Evolutionary conservation across 1,140 invertebrate species (phyloP).

Genomic region (Pachyrhynchus sulphureomaculatus): DNA sequence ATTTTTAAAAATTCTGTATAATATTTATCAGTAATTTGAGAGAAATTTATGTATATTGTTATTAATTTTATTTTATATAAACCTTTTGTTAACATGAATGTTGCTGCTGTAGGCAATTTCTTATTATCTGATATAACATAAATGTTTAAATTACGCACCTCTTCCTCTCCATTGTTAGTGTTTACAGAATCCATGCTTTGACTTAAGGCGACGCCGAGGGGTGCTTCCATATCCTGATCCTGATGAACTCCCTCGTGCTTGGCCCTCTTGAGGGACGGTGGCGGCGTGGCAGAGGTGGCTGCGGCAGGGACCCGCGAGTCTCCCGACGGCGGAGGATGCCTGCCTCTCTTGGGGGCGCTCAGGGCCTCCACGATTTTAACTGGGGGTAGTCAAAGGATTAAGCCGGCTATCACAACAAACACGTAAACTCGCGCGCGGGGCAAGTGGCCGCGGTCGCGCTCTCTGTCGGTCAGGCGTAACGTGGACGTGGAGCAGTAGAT

Average conservation of each 20-base stretch:
- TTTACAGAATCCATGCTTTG: conserved; percentile 93
- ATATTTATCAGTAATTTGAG: no score
- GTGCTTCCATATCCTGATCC: conserved; percentile 53
- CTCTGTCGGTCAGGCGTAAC: conserved; percentile 9
- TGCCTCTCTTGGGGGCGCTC: conserved; percentile 50
- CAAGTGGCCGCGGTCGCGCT: conserved; percentile 15
- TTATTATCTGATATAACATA: no score
- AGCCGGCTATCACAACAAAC: conserved; percentile 12
- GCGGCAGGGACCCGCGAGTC: conserved; percentile 48
- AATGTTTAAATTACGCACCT: conserved; percentile 65
- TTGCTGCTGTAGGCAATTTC: no score
- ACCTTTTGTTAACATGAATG: no score
- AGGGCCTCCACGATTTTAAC: conserved; percentile 49
- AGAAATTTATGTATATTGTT: no score
- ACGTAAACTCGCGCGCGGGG: conserved; percentile 2
- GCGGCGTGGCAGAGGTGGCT: conserved; percentile 47
- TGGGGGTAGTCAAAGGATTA: conserved; percentile 8
- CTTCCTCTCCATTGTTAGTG: conserved; percentile 86
- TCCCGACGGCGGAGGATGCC: conserved; percentile 47
- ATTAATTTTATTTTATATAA: no score
- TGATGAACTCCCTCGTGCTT: conserved; percentile 53
- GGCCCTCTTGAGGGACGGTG: conserved; percentile 57
- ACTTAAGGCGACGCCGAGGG: conserved; percentile 64
- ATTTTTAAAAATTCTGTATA: no score
- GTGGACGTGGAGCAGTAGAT: conserved; percentile 5